Evolutionary conservation across 2,888 invertebrate genomes (phyloP).

Genomic region (Noctua janthe): DNA sequence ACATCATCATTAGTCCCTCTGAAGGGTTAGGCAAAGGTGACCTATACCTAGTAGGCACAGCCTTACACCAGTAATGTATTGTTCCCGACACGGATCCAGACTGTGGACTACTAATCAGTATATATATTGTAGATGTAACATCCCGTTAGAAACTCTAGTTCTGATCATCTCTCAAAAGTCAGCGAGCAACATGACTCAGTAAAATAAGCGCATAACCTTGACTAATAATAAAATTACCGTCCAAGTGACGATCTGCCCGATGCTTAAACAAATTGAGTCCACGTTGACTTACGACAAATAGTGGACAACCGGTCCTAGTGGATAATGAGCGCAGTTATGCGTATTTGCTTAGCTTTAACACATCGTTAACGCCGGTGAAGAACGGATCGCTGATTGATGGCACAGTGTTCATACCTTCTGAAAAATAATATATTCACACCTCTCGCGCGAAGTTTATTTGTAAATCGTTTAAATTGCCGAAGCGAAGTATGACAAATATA

Average conservation of each 20-base stretch:
- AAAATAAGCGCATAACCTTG: constrained; percentile 17
- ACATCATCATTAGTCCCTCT: not conserved
- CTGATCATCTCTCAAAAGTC: not conserved
- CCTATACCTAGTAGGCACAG: not conserved
- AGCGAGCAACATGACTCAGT: not conserved
- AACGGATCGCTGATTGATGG: constrained; percentile 45
- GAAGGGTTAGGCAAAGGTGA: not conserved
- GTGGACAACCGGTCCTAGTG: constrained; percentile 39
- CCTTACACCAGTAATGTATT: not conserved
- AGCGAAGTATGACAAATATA: constrained; percentile 12
- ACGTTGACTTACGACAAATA: constrained; percentile 37
- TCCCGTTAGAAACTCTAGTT: not conserved
- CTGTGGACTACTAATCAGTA: not conserved
- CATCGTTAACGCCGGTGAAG: constrained; percentile 57
- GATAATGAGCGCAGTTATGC: constrained; percentile 47
- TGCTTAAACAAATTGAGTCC: constrained; percentile 36
- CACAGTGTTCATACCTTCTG: constrained; percentile 13
- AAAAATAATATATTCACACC: constrained; percentile 29
- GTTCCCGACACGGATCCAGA: not conserved
- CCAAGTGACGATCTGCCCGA: constrained; percentile 6
- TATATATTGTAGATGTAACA: not conserved
- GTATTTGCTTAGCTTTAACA: constrained; percentile 60
- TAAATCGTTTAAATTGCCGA: constrained; percentile 25
- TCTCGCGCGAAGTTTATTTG: constrained; percentile 31
- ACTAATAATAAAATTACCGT: constrained; percentile 17